phyloP scores from a whole-genome alignment of 2,113 vertebrate genomes.

The Lophura nycthemera region DNA sequence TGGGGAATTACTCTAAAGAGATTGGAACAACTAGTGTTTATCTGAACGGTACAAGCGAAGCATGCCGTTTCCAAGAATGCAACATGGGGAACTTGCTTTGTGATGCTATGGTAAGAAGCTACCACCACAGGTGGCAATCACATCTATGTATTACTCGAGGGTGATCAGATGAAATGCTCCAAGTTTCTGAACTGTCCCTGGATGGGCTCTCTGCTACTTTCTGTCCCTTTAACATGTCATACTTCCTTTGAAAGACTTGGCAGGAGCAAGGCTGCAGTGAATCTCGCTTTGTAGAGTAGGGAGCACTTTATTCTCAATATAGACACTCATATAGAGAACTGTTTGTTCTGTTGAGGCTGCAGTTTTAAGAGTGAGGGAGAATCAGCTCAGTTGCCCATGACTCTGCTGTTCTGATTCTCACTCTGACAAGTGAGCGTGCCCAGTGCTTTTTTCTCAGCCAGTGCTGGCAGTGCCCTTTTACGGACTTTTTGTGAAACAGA shows the following conservation, averaged over 20 bases:
- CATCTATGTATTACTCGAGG: background rate
- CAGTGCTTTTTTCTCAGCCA: background rate
- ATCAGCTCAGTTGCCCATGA: background rate
- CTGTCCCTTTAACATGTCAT: background rate
- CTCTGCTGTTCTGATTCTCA: background rate
- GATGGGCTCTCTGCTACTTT: background rate
- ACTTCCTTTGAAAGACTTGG: background rate
- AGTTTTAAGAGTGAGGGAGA: background rate
- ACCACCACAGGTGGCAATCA: background rate
- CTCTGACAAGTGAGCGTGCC: background rate
- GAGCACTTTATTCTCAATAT: background rate
- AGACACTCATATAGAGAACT: fast-evolving
- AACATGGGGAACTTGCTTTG: constrained; percentile 96
- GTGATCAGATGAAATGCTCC: background rate
- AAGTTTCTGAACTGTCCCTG: background rate
- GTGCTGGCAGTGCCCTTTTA: background rate
- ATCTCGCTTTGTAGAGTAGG: background rate
- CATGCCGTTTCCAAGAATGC: constrained; percentile 89
- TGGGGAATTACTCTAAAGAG: constrained; percentile 81
- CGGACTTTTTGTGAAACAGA: background rate
- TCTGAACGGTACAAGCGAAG: constrained; percentile 84
- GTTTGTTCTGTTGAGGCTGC: background rate
- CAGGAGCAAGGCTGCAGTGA: background rate
- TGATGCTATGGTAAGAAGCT: constrained; percentile 87
- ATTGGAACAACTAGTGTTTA: constrained; percentile 90